These are phyloP conservation scores for Araneus ventricosus DNA, from an alignment of 1,140 invertebrate genomes.

Conservation along the genomic window DNA sequence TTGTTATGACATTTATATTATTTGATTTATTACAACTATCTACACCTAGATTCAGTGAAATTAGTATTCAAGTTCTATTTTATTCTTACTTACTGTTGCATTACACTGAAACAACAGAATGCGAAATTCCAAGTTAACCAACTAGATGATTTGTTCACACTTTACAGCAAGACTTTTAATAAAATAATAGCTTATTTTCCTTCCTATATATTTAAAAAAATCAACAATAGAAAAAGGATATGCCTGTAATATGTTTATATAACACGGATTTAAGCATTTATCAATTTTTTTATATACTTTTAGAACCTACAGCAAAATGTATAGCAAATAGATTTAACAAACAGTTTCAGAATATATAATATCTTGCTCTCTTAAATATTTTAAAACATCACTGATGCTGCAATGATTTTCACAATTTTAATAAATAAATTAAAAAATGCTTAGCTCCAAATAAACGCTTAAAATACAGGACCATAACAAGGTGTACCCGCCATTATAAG, in stretches of 20 bases:
- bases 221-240: conserved; percentile 28
- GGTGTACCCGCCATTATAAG: too few relatives aligned
- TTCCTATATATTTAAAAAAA: conserved; percentile 11
- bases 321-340: not conserved
- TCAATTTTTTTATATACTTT: not conserved
- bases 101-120: not conserved
- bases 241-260: not conserved
- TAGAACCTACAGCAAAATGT: not conserved
- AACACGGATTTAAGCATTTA: not conserved
- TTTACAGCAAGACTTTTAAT: not conserved
- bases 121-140: not conserved
- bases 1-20: conserved; percentile 60
- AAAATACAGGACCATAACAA: too few relatives aligned
- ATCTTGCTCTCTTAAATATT: not conserved
- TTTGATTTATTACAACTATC: conserved; percentile 52
- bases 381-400: not conserved
- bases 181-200: not conserved
- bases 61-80: not conserved
- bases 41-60: conserved; percentile 61
- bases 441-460: too few relatives aligned
- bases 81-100: not conserved
- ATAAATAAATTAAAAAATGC: too few relatives aligned
- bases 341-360: not conserved
- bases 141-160: not conserved
- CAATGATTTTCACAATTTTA: too few relatives aligned